Percentiles rank a stretch among this genome's conserved stretches.
Conservation (phyloP, 2,113 vertebrate species). For the Carassius carassius region DNA sequence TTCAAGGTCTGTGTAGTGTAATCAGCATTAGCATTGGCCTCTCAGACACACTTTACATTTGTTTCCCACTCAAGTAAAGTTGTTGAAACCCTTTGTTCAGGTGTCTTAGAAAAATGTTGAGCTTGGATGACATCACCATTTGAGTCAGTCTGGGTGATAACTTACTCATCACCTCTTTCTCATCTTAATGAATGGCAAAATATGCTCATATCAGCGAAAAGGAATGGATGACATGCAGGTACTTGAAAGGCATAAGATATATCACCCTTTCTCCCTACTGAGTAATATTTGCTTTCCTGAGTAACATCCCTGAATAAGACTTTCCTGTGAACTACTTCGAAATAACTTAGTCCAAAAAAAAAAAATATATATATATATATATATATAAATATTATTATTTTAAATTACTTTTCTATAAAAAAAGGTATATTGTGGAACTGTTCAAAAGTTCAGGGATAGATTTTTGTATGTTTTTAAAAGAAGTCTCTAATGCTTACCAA, state of each 20-base stretch:
- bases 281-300: not conserved
- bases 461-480: too few species aligned
- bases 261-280: not conserved
- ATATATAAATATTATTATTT: too few species aligned
- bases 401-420: too few species aligned
- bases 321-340: not conserved
- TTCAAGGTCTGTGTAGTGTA: not conserved
- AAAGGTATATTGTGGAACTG: not conserved
- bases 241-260: not conserved
- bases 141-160: slow-evolving; percentile 56
- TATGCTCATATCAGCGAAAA: slow-evolving; percentile 30
- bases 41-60: not conserved
- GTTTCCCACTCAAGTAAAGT: not conserved
- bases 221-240: slow-evolving; percentile 23
- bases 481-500: too few species aligned
- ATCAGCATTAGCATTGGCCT: not conserved
- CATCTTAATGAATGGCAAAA: slow-evolving; percentile 16
- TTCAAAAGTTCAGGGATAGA: not conserved
- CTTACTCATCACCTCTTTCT: slow-evolving; percentile 50
- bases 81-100: slow-evolving; percentile 8
- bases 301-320: not conserved
- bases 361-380: too few species aligned
- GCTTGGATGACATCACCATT: slow-evolving; percentile 57
- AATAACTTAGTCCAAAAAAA: not conserved
- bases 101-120: slow-evolving; percentile 40